Evolutionary conservation across 1,140 invertebrate species (phyloP).

Genomic region (Drosophila pseudoobscura): DNA sequence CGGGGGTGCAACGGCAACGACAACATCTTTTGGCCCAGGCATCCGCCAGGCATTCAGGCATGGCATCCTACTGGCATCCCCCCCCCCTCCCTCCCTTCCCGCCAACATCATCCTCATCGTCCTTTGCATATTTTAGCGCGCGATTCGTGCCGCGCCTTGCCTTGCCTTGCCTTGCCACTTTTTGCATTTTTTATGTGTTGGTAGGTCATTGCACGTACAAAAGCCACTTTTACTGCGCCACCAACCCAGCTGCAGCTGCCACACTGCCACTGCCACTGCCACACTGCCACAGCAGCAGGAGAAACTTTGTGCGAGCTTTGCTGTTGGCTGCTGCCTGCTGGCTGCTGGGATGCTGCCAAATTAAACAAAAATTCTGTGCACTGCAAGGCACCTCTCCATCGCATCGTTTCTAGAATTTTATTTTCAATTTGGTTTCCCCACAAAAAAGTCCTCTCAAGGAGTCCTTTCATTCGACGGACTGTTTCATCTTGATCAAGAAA

Average conservation of each 20-base stretch:
- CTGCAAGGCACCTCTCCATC: too few species aligned
- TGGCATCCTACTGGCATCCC: constrained; percentile 34
- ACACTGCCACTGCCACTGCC: constrained; percentile 26
- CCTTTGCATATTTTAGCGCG: constrained; percentile 77
- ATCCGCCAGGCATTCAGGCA: constrained; percentile 33
- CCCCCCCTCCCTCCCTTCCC: background rate
- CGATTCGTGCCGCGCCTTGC: constrained; percentile 54
- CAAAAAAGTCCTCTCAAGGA: constrained; percentile 3
- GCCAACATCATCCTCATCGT: constrained; percentile 35
- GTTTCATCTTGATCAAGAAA: background rate
- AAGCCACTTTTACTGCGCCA: constrained; percentile 82
- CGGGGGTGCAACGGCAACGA: constrained; percentile 39
- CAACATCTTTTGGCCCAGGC: constrained; percentile 65
- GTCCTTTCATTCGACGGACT: constrained; percentile 30
- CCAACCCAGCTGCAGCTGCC: constrained; percentile 38
- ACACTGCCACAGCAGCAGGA: constrained; percentile 17
- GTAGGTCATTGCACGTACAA: constrained; percentile 83
- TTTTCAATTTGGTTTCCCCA: constrained; percentile 39
- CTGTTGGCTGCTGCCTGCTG: constrained; percentile 37
- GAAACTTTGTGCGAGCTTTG: too few species aligned
- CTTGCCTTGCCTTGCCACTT: constrained; percentile 49
- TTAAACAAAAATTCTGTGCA: constrained; percentile 63
- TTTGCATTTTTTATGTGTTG: constrained; percentile 82
- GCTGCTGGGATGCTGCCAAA: constrained; percentile 53
- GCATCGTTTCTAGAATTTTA: constrained; percentile 32